phyloP scores from a whole-genome alignment of 2,888 invertebrate genomes.

The Camponotus fellah region DNA sequence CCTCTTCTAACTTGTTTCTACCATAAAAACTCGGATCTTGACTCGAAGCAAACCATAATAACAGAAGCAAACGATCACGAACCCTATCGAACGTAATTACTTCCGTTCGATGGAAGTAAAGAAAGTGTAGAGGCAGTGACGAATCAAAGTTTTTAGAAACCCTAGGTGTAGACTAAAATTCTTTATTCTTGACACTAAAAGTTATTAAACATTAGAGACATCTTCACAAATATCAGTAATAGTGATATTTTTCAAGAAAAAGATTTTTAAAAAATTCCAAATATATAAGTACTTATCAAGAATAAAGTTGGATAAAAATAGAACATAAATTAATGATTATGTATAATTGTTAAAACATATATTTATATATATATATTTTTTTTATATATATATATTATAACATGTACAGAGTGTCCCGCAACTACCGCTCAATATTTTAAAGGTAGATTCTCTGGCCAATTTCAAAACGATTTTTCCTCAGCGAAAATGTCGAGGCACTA shows the following conservation, averaged over 20 bases:
- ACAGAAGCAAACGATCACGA: conserved; percentile 27
- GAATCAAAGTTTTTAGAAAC: conserved; percentile 7
- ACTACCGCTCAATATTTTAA: too few species aligned
- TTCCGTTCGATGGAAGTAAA: conserved; percentile 16
- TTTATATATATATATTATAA: too few species aligned
- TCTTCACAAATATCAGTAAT: not conserved
- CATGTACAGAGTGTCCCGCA: too few species aligned
- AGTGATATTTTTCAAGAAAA: not conserved
- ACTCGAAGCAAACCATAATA: conserved; percentile 39
- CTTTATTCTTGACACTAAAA: not conserved
- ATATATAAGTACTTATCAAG: not conserved
- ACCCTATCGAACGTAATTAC: conserved; percentile 15
- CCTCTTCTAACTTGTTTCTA: conserved; percentile 21
- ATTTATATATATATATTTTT: not conserved
- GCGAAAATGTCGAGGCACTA: too few species aligned
- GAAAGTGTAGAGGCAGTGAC: not conserved
- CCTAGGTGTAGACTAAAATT: not conserved
- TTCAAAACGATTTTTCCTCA: too few species aligned
- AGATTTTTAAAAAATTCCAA: not conserved
- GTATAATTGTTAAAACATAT: not conserved
- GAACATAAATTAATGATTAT: not conserved
- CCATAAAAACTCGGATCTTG: conserved; percentile 6
- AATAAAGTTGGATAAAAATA: not conserved
- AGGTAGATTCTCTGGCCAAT: too few species aligned
- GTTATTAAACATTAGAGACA: not conserved